Conservation (phyloP, 2,888 invertebrate species). For the Phyto melanocephala region DNA sequence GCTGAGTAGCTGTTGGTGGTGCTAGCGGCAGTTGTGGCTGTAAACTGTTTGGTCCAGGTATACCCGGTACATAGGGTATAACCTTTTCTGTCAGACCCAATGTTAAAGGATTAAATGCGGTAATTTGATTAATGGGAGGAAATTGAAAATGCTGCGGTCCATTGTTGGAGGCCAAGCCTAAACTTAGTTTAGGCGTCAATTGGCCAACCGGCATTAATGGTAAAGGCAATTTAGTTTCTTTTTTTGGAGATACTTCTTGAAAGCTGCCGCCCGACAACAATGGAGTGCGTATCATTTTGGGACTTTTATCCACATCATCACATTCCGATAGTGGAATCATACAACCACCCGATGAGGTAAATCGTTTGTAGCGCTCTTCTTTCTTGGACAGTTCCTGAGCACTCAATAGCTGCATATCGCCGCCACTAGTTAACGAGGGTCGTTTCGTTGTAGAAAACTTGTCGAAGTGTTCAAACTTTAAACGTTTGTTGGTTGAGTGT, state of each 20-base stretch:
- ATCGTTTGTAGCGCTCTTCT: conserved; percentile 74
- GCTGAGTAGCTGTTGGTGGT: conserved; percentile 68
- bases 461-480: conserved; percentile 65
- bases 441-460: conserved; percentile 51
- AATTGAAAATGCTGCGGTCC: conserved; percentile 81
- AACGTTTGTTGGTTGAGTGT: conserved; percentile 67
- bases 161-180: conserved; percentile 79
- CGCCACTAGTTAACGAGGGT: conserved; percentile 63
- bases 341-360: conserved; percentile 76
- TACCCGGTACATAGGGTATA: conserved; percentile 92
- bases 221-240: conserved; percentile 52
- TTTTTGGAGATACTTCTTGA: conserved; percentile 79
- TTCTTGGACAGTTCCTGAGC: conserved; percentile 67
- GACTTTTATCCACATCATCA: conserved; percentile 83
- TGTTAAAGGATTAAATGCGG: conserved; percentile 85
- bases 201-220: conserved; percentile 78
- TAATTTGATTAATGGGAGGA: conserved; percentile 85
- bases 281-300: conserved; percentile 88
- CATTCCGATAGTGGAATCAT: conserved; percentile 83
- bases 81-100: conserved; percentile 84
- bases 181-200: conserved; percentile 80
- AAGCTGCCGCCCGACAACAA: conserved; percentile 91
- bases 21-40: conserved; percentile 76
- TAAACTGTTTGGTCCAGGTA: conserved; percentile 88
- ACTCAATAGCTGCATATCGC: conserved; percentile 66